Evolutionary conservation across 2,113 vertebrate genomes (phyloP), one percentile per base, ranked within the genome.

Genomic region (Alethe castanea): DNA sequence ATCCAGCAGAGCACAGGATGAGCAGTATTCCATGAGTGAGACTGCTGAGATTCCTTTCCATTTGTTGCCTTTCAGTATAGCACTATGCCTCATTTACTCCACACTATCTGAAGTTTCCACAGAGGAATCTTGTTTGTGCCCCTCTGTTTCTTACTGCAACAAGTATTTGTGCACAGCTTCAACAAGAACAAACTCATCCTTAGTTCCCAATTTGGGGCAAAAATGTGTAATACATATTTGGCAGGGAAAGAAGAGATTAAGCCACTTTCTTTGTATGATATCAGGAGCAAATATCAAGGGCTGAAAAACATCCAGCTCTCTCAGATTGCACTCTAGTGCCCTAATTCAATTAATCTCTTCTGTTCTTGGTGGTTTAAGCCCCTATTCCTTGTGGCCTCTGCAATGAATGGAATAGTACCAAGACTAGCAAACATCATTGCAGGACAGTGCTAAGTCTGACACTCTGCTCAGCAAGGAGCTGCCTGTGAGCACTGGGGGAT

Each of bases 221-320:
- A 64, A 77, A 35, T 59, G 5, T 57, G 4, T 47, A 40, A n/a
- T 3, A 35, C 5, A 48, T 14, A 26, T 80, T 52, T 83, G 19
- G 13, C 17, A 44, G 38, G 76, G 36, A 81, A 53, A 66, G 4
- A 72, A 80, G 45, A 62, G 4, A 72, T 76, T 36, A 64, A 60
- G 8, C 4, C 31, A 29, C 15, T 61, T 71, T 60, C 29, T 87
- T 77, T 36, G 9, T 61, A 35, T 44, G 26, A 70, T 38, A 50
- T 4, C n/a, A 11, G 17, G 31, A 84, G 7, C 26, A 59, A 87
- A 48, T 0, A 0, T 16, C 29, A 79, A 82, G 36, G 14, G 11
- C 40, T 81, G 0, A 4, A 33, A 89, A 74, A 5, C 15, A 57
- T 24, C 33, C 25, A 25, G 4, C 10, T 56, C 19, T 40, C 24